phyloP scores from a whole-genome alignment of 2,113 vertebrate species.

The Aythya baeri region DNA sequence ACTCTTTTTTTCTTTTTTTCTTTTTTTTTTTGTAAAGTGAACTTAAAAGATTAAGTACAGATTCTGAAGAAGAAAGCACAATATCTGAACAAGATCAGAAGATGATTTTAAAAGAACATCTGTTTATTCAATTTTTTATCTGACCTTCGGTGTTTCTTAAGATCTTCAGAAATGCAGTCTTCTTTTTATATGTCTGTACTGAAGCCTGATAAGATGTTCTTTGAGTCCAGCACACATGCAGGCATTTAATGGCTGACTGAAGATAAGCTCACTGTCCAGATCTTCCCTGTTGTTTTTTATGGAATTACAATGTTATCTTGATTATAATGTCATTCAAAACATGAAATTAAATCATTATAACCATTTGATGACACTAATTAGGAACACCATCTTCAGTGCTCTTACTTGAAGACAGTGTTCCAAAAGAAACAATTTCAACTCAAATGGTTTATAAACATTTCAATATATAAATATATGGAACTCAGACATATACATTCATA shows the following conservation, averaged over 20 bases:
- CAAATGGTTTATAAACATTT: neutral
- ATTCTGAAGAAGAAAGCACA: neutral
- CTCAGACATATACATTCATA: neutral
- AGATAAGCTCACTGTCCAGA: neutral
- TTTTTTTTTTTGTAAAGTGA: neutral
- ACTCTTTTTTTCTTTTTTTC: neutral
- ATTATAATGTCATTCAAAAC: neutral
- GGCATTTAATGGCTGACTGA: neutral
- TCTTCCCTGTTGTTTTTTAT: neutral
- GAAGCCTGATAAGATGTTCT: neutral
- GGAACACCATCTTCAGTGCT: neutral
- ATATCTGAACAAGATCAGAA: conserved; percentile 9
- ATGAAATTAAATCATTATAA: neutral
- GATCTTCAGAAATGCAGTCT: neutral
- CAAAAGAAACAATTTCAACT: neutral
- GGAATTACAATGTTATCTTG: neutral
- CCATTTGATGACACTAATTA: neutral
- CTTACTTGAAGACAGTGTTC: neutral
- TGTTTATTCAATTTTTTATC: neutral
- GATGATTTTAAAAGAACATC: neutral
- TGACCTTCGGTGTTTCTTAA: neutral
- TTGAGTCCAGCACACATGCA: neutral
- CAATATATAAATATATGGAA: neutral
- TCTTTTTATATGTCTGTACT: neutral
- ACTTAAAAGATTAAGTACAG: conserved; percentile 16